Evolutionary conservation across 2,888 invertebrate genomes (phyloP), one percentile per base, ranked within the genome.

Genomic region (Drosophila nr. perissopoda): DNA sequence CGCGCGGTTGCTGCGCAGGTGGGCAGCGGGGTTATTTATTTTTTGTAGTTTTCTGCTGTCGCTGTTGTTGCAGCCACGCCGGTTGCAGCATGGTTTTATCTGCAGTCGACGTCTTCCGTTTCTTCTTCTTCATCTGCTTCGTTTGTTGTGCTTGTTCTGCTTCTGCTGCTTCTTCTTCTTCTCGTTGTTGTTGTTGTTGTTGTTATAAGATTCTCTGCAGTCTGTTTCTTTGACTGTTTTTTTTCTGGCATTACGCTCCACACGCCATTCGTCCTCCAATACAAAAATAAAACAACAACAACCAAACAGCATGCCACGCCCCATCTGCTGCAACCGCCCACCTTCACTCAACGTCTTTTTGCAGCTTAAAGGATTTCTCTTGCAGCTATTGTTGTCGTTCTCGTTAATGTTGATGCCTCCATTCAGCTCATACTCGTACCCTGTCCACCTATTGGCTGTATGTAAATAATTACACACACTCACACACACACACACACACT

Each of bases 201-300:
- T 79, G 56, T 60, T 49, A 52, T 67, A 46, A 62, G 71, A 40
- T 68, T 59, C 71, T 75, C 53, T 62, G 69, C 59, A 38, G 70
- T 66, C 60, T 48, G 63, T 34, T 64, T 82, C 66, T 86, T 73
- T 70, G 58, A 72, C 59, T 70, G 77, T 72, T 89, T 74, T 84
- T 84, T 86, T 82, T 88, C 78, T 89, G 75, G 79, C 79, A 74
- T 85, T 85, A 71, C 74, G 69, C 69, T 85, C 29, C 88, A 58
- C 91, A 85, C 82, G 60, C 51, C 79, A 90, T 90, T 85, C 85
- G 85, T 85, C 85, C 85, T 85, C 91, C 91, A 83, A 78, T 78
- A 77, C 85, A 74, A 72, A 77, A 63, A 59, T 62, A 67, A 69
- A 65, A 66, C 4, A 56, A n/a, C 29, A 38, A 13, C 11, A 62